phyloP scores from a whole-genome alignment of 2,797 vertebrate species.

The Typhlichthys subterraneus region DNA sequence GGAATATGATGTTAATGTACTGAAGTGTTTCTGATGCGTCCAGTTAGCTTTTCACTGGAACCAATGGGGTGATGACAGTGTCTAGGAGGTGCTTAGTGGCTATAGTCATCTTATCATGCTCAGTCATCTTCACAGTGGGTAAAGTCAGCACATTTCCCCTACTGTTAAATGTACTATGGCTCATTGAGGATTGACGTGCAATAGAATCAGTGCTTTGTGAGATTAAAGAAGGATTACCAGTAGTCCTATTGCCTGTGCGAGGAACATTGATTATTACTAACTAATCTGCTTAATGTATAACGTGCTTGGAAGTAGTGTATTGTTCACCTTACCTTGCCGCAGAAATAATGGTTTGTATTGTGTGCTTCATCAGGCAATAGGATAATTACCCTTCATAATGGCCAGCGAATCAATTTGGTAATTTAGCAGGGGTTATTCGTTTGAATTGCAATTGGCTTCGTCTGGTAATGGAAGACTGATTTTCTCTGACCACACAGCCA shows the following conservation, averaged over 20 bases:
- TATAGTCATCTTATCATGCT: slow-evolving; percentile 60
- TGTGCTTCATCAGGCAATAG: slow-evolving; percentile 50
- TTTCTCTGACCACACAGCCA: slow-evolving; percentile 45
- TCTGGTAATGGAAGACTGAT: slow-evolving; percentile 38
- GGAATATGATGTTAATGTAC: slow-evolving; percentile 9
- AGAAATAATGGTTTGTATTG: slow-evolving; percentile 50
- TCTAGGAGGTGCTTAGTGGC: slow-evolving; percentile 53
- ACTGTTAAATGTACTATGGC: slow-evolving; percentile 67
- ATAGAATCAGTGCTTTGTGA: slow-evolving; percentile 58
- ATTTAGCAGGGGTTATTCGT: slow-evolving; percentile 36
- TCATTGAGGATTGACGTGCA: slow-evolving; percentile 67
- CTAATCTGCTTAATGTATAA: slow-evolving; percentile 54
- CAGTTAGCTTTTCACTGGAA: slow-evolving; percentile 56
- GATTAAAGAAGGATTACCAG: slow-evolving; percentile 41
- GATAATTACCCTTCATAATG: slow-evolving; percentile 59
- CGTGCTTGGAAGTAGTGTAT: slow-evolving; percentile 60
- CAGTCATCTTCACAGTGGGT: slow-evolving; percentile 78
- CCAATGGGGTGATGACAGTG: slow-evolving; percentile 58
- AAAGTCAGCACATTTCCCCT: slow-evolving; percentile 75
- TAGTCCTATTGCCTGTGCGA: slow-evolving; percentile 58
- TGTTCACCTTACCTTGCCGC: slow-evolving; percentile 48
- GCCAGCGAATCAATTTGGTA: slow-evolving; percentile 44
- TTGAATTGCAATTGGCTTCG: slow-evolving; percentile 40
- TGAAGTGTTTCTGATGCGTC: slow-evolving; percentile 46
- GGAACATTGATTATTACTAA: slow-evolving; percentile 64